Base-by-base conservation (phyloP, 2,113 vertebrate species). In the Hippolais icterina region DNA sequence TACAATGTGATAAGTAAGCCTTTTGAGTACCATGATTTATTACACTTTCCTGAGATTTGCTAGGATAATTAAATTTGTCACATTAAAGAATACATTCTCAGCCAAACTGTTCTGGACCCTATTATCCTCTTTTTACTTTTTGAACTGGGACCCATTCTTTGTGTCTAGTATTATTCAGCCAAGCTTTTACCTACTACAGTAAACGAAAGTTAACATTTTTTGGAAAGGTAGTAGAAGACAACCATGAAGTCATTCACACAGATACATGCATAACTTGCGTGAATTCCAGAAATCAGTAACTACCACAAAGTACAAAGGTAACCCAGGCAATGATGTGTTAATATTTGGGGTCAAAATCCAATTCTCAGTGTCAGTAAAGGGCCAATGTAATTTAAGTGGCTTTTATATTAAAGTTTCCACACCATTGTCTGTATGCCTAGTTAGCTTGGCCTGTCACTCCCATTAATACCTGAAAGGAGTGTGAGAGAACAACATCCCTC, bases 211-310 rank as follows among this genome's bases (percentile, higher is more conserved):
- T 59, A 66, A 52, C 3, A 11, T 65, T 70, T 88, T 81, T 35
- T 49, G 19, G 79, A 70, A 13, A 88, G 5, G 4, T 35, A 44
- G 50, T 65, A 41, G 15, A 80, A 59, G 27, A 64, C 0, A 1
- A 35, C 19, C 4, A 5, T 66, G 35, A 86, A 74, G 33, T 35
- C 19, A 54, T 52, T 91, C 24, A 35, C 15, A n/a, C 25, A 72
- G 57, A 33, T 70, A 72, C 23, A 41, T 1, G 1, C 2, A 3
- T 47, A 27, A 31, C 25, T 85, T 69, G 10, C 0, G 0, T 37
- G 29, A 93, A 47, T 27, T 69, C 54, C 53, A 91, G 54, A 70
- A 91, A 74, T 52, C 33, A 61, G 39, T 80, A 74, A 61, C 66
- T 88, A 29, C 17, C 17, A 25, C 29, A 16, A 89, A 87, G 69